A percentile compares a stretch with the other conserved stretches of the same genome.
Conservation (phyloP, 2,797 vertebrate genomes). For the Loriculus beryllinus region DNA sequence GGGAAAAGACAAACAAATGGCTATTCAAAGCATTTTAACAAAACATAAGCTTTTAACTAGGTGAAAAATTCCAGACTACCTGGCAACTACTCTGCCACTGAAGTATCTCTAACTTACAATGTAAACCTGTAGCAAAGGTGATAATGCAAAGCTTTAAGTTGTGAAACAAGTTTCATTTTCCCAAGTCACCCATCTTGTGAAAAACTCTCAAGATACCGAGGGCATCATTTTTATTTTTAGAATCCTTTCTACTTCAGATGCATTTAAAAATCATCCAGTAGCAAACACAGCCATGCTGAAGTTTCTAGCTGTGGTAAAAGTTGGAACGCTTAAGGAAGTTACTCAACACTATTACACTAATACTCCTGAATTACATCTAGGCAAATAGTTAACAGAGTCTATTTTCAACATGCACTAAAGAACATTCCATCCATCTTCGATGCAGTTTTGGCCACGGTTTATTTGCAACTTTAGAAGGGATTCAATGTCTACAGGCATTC, state of each 20-base stretch:
- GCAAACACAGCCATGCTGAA: conserved; percentile 43
- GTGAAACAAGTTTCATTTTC: not conserved
- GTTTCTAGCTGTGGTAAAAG: conserved; percentile 52
- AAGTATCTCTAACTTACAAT: not conserved
- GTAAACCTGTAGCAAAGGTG: not conserved
- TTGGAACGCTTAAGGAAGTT: conserved; percentile 58
- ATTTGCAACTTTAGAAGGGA: not conserved
- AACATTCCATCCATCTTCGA: conserved; percentile 14
- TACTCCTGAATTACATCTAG: conserved; percentile 29
- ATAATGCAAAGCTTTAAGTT: not conserved
- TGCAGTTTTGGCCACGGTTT: conserved; percentile 10
- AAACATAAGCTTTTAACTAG: not conserved
- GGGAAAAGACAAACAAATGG: not conserved
- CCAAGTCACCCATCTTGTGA: conserved; percentile 2
- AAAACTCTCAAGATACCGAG: not conserved
- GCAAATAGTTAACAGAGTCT: conserved; percentile 32
- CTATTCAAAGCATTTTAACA: not conserved
- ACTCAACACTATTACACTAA: conserved; percentile 42
- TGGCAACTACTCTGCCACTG: not conserved
- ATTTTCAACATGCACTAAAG: conserved; percentile 52
- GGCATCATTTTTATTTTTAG: conserved; percentile 7
- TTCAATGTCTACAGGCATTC: not conserved
- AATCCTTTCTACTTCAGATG: conserved; percentile 33
- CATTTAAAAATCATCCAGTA: conserved; percentile 56
- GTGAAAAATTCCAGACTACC: not conserved